Conservation (phyloP, 2,888 invertebrate species). For the Boloria selene region DNA sequence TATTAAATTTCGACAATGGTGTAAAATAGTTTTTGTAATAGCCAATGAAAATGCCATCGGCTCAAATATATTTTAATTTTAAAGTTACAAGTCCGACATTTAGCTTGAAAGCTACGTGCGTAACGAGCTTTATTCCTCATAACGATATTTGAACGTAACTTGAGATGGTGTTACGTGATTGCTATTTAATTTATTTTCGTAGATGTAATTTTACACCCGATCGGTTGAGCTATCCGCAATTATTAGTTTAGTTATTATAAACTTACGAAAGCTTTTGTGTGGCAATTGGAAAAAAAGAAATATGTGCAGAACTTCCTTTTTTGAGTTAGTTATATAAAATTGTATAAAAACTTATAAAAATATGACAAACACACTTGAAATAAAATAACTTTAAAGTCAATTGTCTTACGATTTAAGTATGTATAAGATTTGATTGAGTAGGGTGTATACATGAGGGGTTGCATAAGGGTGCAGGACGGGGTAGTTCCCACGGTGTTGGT, state of each 20-base stretch:
- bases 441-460: conserved; percentile 37
- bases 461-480: conserved; percentile 37
- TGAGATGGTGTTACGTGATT: conserved; percentile 49
- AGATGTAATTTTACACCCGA: conserved; percentile 70
- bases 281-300: conserved; percentile 31
- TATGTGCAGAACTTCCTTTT: conserved; percentile 19
- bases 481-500: conserved; percentile 52
- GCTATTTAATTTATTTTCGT: conserved; percentile 57
- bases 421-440: conserved; percentile 5
- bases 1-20: too few species aligned
- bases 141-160: conserved; percentile 37
- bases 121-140: conserved; percentile 26
- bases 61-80: too few species aligned
- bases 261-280: conserved; percentile 37
- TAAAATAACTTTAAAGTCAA: conserved; percentile 7
- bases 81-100: not conserved
- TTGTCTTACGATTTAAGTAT: conserved; percentile 5
- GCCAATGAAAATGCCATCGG: too few species aligned
- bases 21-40: too few species aligned
- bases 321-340: not conserved
- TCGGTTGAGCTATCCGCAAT: conserved; percentile 48
- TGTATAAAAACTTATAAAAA: not conserved
- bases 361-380: not conserved
- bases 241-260: conserved; percentile 44
- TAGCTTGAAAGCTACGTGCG: conserved; percentile 9